Conservation (phyloP, 2,113 vertebrate genomes). For the Orthochromis malagaraziensis region DNA sequence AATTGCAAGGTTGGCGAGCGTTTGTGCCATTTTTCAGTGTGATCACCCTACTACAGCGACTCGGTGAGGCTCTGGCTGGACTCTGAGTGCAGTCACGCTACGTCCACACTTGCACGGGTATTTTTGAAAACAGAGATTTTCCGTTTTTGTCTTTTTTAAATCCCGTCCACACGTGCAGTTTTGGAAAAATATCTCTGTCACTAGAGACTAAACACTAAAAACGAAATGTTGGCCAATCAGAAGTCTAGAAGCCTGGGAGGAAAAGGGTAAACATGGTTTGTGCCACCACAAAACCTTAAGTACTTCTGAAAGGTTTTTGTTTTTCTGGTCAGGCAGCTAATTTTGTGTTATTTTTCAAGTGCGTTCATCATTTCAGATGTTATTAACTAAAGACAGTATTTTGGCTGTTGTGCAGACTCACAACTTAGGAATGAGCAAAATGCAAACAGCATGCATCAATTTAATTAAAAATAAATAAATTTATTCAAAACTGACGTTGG, state of each 20-base stretch:
- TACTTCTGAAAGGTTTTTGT: not conserved
- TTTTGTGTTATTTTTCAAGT: not conserved
- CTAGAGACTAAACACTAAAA: not conserved
- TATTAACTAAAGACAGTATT: not conserved
- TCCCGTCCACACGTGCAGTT: accelerated
- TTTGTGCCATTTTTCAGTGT: accelerated
- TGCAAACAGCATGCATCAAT: not conserved
- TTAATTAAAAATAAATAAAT: accelerated
- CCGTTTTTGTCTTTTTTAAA: not conserved
- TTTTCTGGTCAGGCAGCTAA: not conserved
- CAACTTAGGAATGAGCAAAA: accelerated
- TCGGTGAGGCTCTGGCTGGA: not conserved
- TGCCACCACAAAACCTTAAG: not conserved
- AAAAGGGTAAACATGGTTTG: not conserved
- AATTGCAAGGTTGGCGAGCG: not conserved
- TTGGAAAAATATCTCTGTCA: not conserved
- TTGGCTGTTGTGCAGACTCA: not conserved
- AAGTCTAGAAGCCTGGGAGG: not conserved
- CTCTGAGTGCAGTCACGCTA: not conserved
- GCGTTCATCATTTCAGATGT: not conserved
- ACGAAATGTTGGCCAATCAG: accelerated
- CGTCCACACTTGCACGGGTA: not conserved
- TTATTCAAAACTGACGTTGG: not conserved
- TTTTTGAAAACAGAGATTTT: not conserved
- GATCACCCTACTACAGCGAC: accelerated